Evolutionary conservation across 2,888 invertebrate species (phyloP).

Genomic region (Hypomecis atomaria): DNA sequence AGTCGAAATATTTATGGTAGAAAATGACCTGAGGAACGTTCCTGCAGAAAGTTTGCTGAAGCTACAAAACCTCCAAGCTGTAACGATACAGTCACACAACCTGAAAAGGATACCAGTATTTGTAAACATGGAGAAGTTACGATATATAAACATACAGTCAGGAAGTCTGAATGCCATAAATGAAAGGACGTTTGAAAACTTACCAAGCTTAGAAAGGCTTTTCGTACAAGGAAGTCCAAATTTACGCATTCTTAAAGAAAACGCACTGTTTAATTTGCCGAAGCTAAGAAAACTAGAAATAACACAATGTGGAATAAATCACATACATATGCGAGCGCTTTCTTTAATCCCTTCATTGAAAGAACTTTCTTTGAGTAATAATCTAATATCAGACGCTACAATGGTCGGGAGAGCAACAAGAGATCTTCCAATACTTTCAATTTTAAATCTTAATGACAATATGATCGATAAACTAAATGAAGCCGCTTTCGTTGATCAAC

Average conservation of each 20-base stretch:
- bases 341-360: conserved; percentile 88
- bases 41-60: conserved; percentile 91
- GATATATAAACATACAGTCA: conserved; percentile 90
- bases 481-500: conserved; percentile 91
- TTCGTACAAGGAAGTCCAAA: conserved; percentile 89
- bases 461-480: conserved; percentile 88
- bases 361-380: conserved; percentile 89
- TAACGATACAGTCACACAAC: conserved; percentile 91
- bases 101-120: conserved; percentile 91
- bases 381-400: conserved; percentile 90
- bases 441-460: conserved; percentile 89
- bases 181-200: conserved; percentile 88
- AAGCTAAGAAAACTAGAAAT: conserved; percentile 90
- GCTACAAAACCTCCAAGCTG: conserved; percentile 90
- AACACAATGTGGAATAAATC: conserved; percentile 89
- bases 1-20: conserved; percentile 93
- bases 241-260: conserved; percentile 88
- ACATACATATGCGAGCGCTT: conserved; percentile 91
- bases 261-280: conserved; percentile 88
- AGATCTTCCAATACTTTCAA: conserved; percentile 89
- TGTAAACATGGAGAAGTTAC: conserved; percentile 88
- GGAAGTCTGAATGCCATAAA: conserved; percentile 87
- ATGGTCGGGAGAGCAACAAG: conserved; percentile 91
- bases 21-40: conserved; percentile 91
- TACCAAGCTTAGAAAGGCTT: conserved; percentile 90